Evolutionary conservation across 1,140 invertebrate genomes (phyloP).

Genomic region (Drosophila mayri): DNA sequence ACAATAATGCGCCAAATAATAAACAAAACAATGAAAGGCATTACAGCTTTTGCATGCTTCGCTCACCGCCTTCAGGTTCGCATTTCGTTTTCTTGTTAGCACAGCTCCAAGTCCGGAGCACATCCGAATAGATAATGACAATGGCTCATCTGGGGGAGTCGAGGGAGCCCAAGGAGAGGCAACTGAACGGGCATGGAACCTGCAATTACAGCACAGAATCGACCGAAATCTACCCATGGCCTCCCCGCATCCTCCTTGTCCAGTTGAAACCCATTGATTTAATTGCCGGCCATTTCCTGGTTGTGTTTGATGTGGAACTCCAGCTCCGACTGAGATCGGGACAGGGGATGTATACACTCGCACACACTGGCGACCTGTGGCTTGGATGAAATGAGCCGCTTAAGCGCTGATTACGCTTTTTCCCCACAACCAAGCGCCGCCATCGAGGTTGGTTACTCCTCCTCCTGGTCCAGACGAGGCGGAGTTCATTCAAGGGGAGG

Average conservation of each 20-base stretch:
- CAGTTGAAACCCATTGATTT: conserved; percentile 79
- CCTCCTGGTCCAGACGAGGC: conserved; percentile 15
- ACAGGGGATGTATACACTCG: conserved; percentile 7
- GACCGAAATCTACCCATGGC: conserved; percentile 50
- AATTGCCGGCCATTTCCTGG: conserved; percentile 84
- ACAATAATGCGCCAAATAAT: conserved; percentile 63
- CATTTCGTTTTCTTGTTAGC: conserved; percentile 32
- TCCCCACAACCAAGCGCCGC: conserved; percentile 69
- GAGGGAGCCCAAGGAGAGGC: neutral
- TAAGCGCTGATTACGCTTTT: conserved; percentile 74
- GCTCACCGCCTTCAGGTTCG: conserved; percentile 11
- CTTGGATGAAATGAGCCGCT: conserved; percentile 76
- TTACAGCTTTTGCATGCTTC: conserved; percentile 54
- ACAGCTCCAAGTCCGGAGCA: conserved; percentile 1
- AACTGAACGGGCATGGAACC: conserved; percentile 52
- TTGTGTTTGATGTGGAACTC: conserved; percentile 78
- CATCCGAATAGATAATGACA: conserved; percentile 66
- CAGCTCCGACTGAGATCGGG: conserved; percentile 26
- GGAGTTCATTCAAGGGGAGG: conserved; percentile 52
- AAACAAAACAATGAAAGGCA: conserved; percentile 41
- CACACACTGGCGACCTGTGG: conserved; percentile 25
- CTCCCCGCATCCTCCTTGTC: conserved; percentile 10
- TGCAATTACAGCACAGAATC: conserved; percentile 63
- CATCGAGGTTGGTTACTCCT: conserved; percentile 18
- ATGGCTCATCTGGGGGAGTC: conserved; percentile 49